Percentiles rank a stretch among this genome's conserved stretches.
Evolutionary conservation across 2,797 vertebrate genomes (phyloP).

Genomic region (Podargus strigoides): DNA sequence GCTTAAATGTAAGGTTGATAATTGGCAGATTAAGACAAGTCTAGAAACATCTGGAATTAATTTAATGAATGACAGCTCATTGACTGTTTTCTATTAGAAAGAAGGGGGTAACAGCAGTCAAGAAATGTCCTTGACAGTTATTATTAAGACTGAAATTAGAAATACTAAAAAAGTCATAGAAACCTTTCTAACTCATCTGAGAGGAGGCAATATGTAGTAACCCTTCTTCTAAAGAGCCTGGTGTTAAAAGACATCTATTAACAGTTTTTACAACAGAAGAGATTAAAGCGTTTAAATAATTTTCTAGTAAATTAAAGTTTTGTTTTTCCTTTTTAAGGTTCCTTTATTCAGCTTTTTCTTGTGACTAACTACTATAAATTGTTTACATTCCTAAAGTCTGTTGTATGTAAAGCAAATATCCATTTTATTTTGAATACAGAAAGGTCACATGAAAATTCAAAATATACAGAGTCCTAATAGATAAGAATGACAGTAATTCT

Average conservation of each 20-base stretch:
- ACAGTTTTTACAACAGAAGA: background rate
- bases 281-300: background rate
- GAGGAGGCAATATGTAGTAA: background rate
- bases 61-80: background rate
- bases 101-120: fast-evolving
- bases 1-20: background rate
- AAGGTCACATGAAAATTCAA: background rate
- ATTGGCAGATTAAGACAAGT: background rate
- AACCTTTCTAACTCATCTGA: background rate
- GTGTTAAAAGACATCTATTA: background rate
- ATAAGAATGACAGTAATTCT: background rate
- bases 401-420: background rate
- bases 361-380: background rate
- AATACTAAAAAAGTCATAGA: background rate
- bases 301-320: background rate
- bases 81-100: background rate
- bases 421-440: background rate
- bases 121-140: background rate
- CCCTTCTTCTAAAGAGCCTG: fast-evolving
- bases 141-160: background rate
- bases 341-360: background rate
- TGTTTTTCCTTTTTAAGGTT: background rate
- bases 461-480: background rate
- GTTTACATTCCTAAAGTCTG: background rate
- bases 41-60: background rate